Percentiles rank a stretch among this genome's conserved stretches.
Conservation (phyloP, 2,888 invertebrate genomes). For the Germaria angustata region DNA sequence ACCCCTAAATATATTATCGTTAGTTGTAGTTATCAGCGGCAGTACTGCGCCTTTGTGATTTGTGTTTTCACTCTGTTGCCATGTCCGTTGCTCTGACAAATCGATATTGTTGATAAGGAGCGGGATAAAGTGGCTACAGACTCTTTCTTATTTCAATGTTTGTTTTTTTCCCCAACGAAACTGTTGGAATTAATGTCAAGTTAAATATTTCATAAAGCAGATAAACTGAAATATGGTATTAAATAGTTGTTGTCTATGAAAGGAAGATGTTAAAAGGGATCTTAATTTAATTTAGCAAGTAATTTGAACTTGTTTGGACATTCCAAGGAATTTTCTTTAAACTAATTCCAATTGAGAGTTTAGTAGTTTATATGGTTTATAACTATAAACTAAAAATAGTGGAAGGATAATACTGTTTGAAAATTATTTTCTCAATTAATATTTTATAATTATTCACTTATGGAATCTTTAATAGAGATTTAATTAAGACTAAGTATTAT, state of each 20-base stretch:
- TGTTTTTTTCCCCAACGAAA: neutral
- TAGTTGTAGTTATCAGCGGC: neutral
- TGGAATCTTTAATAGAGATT: no score
- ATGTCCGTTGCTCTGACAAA: neutral
- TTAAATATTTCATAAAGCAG: conserved; percentile 8
- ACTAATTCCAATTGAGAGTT: no score
- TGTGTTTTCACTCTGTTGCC: conserved; percentile 12
- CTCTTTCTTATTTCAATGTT: neutral
- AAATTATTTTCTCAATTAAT: no score
- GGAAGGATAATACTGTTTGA: no score
- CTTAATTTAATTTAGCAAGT: neutral
- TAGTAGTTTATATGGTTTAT: no score
- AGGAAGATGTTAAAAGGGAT: neutral
- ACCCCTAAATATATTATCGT: neutral
- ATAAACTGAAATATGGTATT: neutral
- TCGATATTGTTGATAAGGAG: neutral
- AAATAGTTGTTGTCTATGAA: neutral
- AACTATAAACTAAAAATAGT: no score
- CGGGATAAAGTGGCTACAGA: neutral
- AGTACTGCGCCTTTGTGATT: neutral
- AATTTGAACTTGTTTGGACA: neutral
- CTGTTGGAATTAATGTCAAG: neutral
- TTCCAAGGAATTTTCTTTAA: neutral
- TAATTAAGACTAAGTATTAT: no score
- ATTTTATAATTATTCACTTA: no score